Evolutionary conservation across 2,888 invertebrate species (phyloP).

Genomic region (Tipula lateralis): DNA sequence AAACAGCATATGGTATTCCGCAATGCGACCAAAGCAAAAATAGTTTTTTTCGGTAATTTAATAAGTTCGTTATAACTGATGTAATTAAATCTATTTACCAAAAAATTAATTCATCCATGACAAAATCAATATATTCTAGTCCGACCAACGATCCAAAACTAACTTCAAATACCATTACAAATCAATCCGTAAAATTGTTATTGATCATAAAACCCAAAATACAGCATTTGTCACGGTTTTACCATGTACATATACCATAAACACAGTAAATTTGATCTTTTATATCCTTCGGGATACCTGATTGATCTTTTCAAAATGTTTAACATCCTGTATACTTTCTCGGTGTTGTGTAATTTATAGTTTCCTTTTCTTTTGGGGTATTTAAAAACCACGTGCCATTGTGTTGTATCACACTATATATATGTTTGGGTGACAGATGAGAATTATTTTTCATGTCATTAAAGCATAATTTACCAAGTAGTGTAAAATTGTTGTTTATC

Average conservation of each 20-base stretch:
- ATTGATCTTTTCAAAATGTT: neutral
- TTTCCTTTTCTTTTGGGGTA: neutral
- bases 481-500: neutral
- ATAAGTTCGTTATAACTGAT: neutral
- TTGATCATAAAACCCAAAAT: slow-evolving; percentile 7
- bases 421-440: neutral
- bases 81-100: neutral
- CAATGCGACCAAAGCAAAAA: slow-evolving; percentile 13
- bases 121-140: neutral
- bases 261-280: neutral
- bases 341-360: neutral
- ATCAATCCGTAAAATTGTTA: neutral
- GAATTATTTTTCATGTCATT: neutral
- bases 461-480: neutral
- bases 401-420: neutral
- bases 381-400: slow-evolving; percentile 11
- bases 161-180: neutral
- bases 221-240: neutral
- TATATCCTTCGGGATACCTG: neutral
- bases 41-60: neutral
- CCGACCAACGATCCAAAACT: neutral
- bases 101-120: neutral
- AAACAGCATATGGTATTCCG: neutral
- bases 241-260: neutral
- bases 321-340: neutral